Percentiles rank a stretch among this genome's conserved stretches.
These are phyloP conservation scores for Tragelaphus imberbis DNA, from an alignment of 2,113 vertebrate genomes.

Conservation along the genomic window DNA sequence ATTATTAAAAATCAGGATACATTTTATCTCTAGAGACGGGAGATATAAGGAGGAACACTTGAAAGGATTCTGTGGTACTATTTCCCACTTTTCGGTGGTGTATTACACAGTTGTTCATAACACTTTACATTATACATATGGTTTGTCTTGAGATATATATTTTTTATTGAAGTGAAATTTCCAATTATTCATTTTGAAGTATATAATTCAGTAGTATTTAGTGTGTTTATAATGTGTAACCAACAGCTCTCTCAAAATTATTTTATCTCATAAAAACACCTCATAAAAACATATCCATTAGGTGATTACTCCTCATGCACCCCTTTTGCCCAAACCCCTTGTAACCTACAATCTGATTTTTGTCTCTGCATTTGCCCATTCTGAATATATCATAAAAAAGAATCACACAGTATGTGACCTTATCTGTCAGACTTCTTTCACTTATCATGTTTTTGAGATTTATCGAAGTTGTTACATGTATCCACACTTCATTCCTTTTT, in stretches of 20 bases:
- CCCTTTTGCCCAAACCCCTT: background rate
- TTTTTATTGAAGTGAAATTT: background rate
- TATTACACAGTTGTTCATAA: background rate
- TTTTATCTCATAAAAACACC: background rate
- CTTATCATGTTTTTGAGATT: background rate
- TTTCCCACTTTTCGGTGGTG: background rate
- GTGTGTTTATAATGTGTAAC: background rate
- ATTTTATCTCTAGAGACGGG: background rate
- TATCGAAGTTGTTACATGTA: background rate
- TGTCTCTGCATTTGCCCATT: background rate
- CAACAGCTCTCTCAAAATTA: background rate
- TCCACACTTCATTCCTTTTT: background rate
- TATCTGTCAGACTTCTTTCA: background rate
- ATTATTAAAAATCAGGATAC: background rate
- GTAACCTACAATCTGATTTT: background rate
- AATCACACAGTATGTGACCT: background rate
- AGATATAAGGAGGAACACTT: background rate
- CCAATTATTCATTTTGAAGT: background rate
- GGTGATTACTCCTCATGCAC: background rate
- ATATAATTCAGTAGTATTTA: background rate
- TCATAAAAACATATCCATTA: background rate
- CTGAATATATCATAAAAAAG: background rate
- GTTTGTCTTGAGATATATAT: background rate
- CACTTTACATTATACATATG: background rate
- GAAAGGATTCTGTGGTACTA: background rate